These are phyloP conservation scores for Chrysolophus pictus DNA, from an alignment of 2,797 vertebrate species.

Conservation along the genomic window DNA sequence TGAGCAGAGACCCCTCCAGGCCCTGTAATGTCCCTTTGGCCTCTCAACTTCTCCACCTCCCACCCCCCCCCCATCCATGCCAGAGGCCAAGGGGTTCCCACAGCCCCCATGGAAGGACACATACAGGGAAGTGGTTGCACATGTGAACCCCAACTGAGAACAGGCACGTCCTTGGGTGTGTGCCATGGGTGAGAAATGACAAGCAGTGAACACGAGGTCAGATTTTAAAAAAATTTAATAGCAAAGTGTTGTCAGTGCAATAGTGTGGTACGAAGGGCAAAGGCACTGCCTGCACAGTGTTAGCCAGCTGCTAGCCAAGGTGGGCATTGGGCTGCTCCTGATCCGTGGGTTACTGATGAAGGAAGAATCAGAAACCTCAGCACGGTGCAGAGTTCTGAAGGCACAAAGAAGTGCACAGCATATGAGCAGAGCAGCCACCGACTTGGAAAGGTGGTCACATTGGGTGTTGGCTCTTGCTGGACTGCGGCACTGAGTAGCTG, in stretches of 20 bases:
- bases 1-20: rapidly evolving
- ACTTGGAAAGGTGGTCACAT: background rate
- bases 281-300: too few relatives aligned
- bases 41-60: background rate
- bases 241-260: background rate
- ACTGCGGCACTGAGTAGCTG: background rate
- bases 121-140: background rate
- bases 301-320: background rate
- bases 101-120: background rate
- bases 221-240: background rate
- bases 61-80: background rate
- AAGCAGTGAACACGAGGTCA: background rate
- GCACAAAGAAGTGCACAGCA: rapidly evolving
- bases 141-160: background rate
- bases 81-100: background rate
- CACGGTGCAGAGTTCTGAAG: background rate
- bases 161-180: too few relatives aligned
- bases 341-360: too few relatives aligned
- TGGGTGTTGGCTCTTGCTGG: background rate
- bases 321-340: rapidly evolving
- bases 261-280: background rate
- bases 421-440: rapidly evolving
- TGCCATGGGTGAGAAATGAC: background rate
- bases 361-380: background rate
- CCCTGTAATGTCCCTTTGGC: background rate